Percentiles rank a stretch among this genome's conserved stretches.
phyloP scores from a whole-genome alignment of 1,140 invertebrate species.

The Littorina saxatilis region DNA sequence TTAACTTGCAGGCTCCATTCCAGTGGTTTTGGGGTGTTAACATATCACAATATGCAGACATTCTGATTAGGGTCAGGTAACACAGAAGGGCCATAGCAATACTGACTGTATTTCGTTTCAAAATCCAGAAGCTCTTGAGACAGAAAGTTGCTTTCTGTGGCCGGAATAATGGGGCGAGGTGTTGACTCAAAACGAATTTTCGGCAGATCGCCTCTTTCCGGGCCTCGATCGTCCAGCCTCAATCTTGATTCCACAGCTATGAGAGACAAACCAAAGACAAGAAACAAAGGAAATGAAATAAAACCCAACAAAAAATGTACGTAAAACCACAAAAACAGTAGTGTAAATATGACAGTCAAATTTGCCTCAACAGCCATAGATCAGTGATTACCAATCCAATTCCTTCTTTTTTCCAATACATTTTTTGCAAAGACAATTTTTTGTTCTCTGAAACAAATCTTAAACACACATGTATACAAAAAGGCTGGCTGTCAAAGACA shows the following conservation, averaged over 20 bases:
- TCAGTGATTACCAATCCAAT: too few relatives aligned
- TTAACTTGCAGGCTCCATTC: too few relatives aligned
- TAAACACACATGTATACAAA: too few relatives aligned
- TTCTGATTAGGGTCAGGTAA: too few relatives aligned
- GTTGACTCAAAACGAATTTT: constrained; percentile 63
- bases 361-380: too few relatives aligned
- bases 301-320: constrained; percentile 16
- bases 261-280: constrained; percentile 28
- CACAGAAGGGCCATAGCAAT: background rate
- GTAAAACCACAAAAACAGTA: background rate
- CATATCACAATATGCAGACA: too few relatives aligned
- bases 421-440: too few relatives aligned
- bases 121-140: constrained; percentile 62
- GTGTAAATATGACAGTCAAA: too few relatives aligned
- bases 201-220: constrained; percentile 62
- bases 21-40: too few relatives aligned
- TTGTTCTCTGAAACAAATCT: too few relatives aligned
- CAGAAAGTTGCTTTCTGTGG: constrained; percentile 51
- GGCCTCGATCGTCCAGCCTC: constrained; percentile 39
- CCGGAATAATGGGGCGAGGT: constrained; percentile 63
- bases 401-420: too few relatives aligned
- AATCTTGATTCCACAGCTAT: constrained; percentile 39
- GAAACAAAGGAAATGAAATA: constrained; percentile 26
- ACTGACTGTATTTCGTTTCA: constrained; percentile 32
- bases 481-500: too few relatives aligned